These are phyloP conservation scores for Gandaritis pyraliata DNA, from an alignment of 2,888 invertebrate genomes.

Conservation along the genomic window DNA sequence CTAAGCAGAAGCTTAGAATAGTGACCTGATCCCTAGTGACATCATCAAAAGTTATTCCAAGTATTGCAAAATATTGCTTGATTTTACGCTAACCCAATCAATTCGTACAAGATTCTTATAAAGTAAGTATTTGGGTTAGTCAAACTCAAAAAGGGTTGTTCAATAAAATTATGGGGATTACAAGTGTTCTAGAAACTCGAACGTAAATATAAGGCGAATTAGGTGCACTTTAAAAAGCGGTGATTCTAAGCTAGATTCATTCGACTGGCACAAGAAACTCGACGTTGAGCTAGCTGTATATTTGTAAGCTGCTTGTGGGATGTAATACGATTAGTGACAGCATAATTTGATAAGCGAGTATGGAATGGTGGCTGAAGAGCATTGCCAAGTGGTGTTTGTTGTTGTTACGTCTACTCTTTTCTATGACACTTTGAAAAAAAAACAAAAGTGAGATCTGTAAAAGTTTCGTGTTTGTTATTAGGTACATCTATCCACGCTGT, in stretches of 20 bases:
- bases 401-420: slow-evolving; percentile 8
- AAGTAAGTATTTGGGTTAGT: too few species aligned
- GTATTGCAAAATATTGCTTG: too few species aligned
- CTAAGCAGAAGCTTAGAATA: too few species aligned
- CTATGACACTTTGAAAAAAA: not conserved
- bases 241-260: not conserved
- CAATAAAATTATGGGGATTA: not conserved
- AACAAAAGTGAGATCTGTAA: not conserved
- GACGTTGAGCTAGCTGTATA: slow-evolving; percentile 8
- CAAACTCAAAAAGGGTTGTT: not conserved
- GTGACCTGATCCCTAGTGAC: too few species aligned
- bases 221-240: too few species aligned
- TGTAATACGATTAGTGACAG: slow-evolving; percentile 64
- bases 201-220: too few species aligned
- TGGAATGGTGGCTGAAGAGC: slow-evolving; percentile 36
- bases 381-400: slow-evolving; percentile 29
- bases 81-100: too few species aligned
- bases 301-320: slow-evolving; percentile 28
- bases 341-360: slow-evolving; percentile 55
- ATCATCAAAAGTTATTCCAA: too few species aligned
- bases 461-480: too few species aligned
- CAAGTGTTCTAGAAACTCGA: too few species aligned
- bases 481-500: too few species aligned
- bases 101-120: too few species aligned
- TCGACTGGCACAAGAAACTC: not conserved